Conservation (phyloP, 2,888 invertebrate species). For the Drosophila acutilabella region DNA sequence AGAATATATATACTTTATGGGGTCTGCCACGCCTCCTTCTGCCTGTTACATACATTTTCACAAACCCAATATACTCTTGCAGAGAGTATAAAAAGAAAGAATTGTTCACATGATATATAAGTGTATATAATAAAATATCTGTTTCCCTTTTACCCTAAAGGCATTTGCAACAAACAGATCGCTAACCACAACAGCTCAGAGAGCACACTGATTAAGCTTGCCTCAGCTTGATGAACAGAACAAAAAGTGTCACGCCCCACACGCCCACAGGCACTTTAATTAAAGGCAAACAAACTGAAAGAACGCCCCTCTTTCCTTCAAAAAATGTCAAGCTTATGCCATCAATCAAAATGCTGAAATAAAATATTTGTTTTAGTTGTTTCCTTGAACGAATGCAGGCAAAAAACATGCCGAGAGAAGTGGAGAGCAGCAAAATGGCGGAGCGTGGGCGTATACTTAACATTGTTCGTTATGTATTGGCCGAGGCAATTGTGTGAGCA, state of each 20-base stretch:
- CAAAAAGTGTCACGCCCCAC: slow-evolving; percentile 22
- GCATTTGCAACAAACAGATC: slow-evolving; percentile 11
- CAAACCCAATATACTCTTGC: too few species aligned
- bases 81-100: too few species aligned
- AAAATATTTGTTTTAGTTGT: slow-evolving; percentile 76
- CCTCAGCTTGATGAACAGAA: slow-evolving; percentile 51
- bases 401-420: slow-evolving; percentile 31
- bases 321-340: slow-evolving; percentile 74
- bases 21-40: too few species aligned
- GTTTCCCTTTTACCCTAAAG: slow-evolving; percentile 24
- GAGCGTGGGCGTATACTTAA: slow-evolving; percentile 45
- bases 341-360: slow-evolving; percentile 79
- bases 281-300: slow-evolving; percentile 64
- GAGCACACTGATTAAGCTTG: slow-evolving; percentile 55
- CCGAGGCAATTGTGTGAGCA: slow-evolving; percentile 50
- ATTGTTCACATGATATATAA: slow-evolving; percentile 17
- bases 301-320: slow-evolving; percentile 36
- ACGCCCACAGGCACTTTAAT: slow-evolving; percentile 60
- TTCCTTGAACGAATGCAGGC: slow-evolving; percentile 40
- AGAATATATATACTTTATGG: too few species aligned
- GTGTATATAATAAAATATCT: slow-evolving; percentile 14
- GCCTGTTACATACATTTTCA: too few species aligned
- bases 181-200: slow-evolving; percentile 41
- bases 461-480: slow-evolving; percentile 55
- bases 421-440: too few species aligned